Conservation (phyloP, 2,113 vertebrate genomes). For the Canis aureus region DNA sequence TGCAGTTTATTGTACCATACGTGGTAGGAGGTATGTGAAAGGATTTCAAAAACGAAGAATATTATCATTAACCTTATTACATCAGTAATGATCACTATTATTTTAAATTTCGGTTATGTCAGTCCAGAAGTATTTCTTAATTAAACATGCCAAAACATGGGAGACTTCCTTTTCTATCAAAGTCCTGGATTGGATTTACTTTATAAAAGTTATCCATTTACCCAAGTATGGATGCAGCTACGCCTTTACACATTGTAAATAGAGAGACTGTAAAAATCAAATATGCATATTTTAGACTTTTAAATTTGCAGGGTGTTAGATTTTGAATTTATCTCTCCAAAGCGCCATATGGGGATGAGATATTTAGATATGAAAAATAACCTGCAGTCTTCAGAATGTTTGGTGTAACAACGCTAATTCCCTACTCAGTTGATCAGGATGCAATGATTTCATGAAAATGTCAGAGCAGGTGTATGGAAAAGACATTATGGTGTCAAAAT, state of each 20-base stretch:
- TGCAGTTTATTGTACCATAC: not conserved
- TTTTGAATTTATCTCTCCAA: constrained; percentile 5
- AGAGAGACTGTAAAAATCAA: not conserved
- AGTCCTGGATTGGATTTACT: not conserved
- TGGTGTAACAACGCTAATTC: constrained; percentile 75
- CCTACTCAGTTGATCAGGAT: constrained; percentile 80
- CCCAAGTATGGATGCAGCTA: not conserved
- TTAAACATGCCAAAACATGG: not conserved
- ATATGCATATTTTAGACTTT: not conserved
- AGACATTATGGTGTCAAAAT: constrained; percentile 84
- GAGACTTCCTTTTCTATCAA: not conserved
- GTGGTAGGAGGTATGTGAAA: not conserved
- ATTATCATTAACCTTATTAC: not conserved
- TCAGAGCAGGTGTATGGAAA: constrained; percentile 86
- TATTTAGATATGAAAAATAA: constrained; percentile 78
- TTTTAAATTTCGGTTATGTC: not conserved
- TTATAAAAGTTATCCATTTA: not conserved
- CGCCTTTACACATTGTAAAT: not conserved
- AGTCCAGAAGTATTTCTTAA: not conserved
- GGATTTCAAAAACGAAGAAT: not conserved
- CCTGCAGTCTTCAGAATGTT: constrained; percentile 75
- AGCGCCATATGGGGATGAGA: constrained; percentile 68
- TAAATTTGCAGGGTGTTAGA: constrained; percentile 48
- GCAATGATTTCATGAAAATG: constrained; percentile 82
- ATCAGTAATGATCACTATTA: not conserved